phyloP scores from a whole-genome alignment of 1,140 invertebrate genomes.

The silkworm (Bombyx mori) region DNA sequence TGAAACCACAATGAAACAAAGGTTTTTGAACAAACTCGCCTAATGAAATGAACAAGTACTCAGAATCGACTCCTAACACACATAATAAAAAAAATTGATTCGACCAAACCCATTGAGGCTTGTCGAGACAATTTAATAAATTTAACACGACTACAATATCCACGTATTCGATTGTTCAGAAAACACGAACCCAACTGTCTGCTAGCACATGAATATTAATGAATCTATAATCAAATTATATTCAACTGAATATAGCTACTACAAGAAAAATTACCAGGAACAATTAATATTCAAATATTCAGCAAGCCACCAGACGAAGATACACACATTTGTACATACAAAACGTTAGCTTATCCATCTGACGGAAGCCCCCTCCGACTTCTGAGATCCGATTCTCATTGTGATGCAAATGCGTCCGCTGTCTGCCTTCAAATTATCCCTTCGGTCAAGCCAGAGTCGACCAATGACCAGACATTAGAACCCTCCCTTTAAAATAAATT shows the following conservation, averaged over 20 bases:
- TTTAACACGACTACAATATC: too few relatives aligned
- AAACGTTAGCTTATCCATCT: conserved; percentile 41
- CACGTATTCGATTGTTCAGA: too few relatives aligned
- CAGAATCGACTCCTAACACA: neutral
- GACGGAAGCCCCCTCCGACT: conserved; percentile 42
- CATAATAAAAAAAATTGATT: too few relatives aligned
- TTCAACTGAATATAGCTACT: conserved; percentile 8
- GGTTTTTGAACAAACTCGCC: neutral
- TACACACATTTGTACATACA: conserved; percentile 36
- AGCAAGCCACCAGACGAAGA: conserved; percentile 26
- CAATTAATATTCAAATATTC: conserved; percentile 39
- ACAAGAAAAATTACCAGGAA: conserved; percentile 20
- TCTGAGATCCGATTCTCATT: conserved; percentile 54
- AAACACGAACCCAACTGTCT: too few relatives aligned
- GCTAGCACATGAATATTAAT: conserved; percentile 6
- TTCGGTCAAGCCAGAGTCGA: conserved; percentile 52
- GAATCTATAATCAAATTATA: conserved; percentile 5
- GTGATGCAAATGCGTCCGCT: conserved; percentile 63
- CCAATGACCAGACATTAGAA: conserved; percentile 57
- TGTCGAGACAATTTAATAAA: conserved; percentile 12
- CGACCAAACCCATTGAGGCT: conserved; percentile 1
- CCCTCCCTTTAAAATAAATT: conserved; percentile 56
- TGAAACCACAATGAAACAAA: conserved; percentile 4
- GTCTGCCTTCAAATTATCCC: conserved; percentile 67
- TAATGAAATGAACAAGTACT: neutral